Conservation (phyloP, 2,797 vertebrate genomes). For the Micromesistius poutassou region DNA sequence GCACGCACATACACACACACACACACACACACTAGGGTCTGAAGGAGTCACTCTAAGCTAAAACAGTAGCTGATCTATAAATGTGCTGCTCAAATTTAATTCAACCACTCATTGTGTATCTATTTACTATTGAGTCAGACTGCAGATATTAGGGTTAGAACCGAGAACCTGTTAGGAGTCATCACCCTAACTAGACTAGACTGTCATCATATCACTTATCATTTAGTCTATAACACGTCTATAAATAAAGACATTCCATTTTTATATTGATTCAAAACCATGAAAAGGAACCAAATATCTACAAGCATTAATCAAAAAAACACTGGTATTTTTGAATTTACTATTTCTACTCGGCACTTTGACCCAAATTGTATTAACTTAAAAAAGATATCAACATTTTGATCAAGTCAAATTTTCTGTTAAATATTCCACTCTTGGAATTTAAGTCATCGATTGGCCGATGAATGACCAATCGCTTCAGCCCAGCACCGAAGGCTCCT, state of each 20-base stretch:
- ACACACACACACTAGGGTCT: slow-evolving; percentile 17
- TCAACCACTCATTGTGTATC: not conserved
- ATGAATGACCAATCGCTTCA: not conserved
- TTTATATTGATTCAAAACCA: not conserved
- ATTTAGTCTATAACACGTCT: too few species aligned
- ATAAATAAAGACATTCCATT: not conserved
- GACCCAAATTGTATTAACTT: too few species aligned
- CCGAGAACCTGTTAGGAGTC: too few species aligned
- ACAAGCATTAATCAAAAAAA: not conserved
- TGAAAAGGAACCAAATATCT: not conserved
- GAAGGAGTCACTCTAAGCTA: not conserved
- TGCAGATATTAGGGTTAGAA: too few species aligned
- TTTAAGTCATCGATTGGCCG: not conserved
- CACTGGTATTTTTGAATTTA: not conserved
- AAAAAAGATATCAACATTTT: not conserved
- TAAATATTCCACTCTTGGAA: not conserved
- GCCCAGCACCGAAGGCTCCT: not conserved
- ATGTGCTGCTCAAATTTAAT: not conserved
- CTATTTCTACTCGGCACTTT: not conserved
- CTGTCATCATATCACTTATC: too few species aligned
- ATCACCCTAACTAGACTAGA: too few species aligned
- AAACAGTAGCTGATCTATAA: not conserved
- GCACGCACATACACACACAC: slow-evolving; percentile 25
- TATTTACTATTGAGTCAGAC: not conserved
- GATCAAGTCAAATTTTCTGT: not conserved